Percentiles rank a stretch among this genome's conserved stretches.
phyloP scores from a whole-genome alignment of 2,888 invertebrate genomes.

The Archaeoteleia sp. region DNA sequence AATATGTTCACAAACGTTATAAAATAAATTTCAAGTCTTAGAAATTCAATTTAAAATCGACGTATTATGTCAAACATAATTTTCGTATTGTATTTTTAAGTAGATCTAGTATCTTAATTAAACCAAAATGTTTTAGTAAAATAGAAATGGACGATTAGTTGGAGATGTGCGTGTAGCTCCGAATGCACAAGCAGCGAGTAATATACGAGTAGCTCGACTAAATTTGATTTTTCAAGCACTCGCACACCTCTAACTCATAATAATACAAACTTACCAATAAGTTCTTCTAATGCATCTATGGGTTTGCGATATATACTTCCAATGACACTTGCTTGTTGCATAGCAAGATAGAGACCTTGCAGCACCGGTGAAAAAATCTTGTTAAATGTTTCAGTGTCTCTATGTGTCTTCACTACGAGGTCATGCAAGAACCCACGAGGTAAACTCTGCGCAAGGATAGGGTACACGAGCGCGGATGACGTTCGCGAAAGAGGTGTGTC shows the following conservation, averaged over 20 bases:
- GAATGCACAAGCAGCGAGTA: too few relatives aligned
- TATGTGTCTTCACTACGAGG: constrained; percentile 79
- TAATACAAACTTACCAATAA: constrained; percentile 77
- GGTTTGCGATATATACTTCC: constrained; percentile 82
- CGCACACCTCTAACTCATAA: too few relatives aligned
- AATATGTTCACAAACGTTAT: too few relatives aligned
- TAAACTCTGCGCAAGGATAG: constrained; percentile 82
- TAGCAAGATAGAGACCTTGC: constrained; percentile 82
- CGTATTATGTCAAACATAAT: too few relatives aligned
- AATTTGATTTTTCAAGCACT: too few relatives aligned
- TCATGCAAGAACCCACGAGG: constrained; percentile 86
- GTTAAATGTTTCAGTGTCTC: constrained; percentile 78
- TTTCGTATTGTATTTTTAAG: too few relatives aligned
- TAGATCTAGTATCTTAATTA: too few relatives aligned
- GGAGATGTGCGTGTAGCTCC: too few relatives aligned
- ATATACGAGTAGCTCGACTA: too few relatives aligned
- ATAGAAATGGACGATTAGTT: constrained; percentile 1
- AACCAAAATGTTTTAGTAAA: too few relatives aligned
- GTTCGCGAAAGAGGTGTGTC: constrained; percentile 66
- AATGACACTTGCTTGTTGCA: constrained; percentile 82
- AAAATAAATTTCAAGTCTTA: too few relatives aligned
- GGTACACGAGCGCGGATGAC: constrained; percentile 81
- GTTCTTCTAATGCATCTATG: constrained; percentile 84
- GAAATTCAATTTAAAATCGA: too few relatives aligned
- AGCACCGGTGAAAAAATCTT: constrained; percentile 82